These are phyloP conservation scores for Euleptes europaea DNA, from an alignment of 2,113 vertebrate genomes.

Conservation along the genomic window DNA sequence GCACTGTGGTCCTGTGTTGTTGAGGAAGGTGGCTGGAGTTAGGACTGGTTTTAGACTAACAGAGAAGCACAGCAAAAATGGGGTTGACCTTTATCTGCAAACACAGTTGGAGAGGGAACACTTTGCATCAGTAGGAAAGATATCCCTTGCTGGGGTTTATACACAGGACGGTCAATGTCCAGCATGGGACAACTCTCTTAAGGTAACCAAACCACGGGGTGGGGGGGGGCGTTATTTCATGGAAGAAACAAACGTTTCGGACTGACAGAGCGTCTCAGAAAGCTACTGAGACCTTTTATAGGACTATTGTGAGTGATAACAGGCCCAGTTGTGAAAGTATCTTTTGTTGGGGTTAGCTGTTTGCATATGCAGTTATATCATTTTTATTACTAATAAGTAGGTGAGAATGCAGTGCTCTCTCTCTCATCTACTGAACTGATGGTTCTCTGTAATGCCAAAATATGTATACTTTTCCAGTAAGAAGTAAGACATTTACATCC, in stretches of 20 bases:
- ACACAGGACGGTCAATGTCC: no score
- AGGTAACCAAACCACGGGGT: no score
- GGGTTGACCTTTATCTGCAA: neutral
- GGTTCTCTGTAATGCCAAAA: no score
- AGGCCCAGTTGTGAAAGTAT: neutral
- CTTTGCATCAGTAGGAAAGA: neutral
- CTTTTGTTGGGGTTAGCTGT: neutral
- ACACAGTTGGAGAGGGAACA: no score
- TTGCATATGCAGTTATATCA: neutral
- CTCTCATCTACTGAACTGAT: no score
- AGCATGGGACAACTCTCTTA: neutral
- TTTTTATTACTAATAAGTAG: neutral
- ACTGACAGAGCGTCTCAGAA: neutral
- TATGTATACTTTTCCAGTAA: no score
- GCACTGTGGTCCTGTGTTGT: constrained; percentile 51
- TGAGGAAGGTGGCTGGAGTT: neutral
- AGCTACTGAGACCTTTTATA: neutral
- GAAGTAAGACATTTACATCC: no score
- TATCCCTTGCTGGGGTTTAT: neutral
- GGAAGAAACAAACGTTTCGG: neutral
- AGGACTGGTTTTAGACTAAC: neutral
- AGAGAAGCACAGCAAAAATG: neutral
- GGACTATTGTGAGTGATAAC: neutral
- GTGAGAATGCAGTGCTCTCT: no score
- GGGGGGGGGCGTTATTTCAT: neutral